phyloP scores from a whole-genome alignment of 2,113 vertebrate genomes.

The Clarias magur region DNA sequence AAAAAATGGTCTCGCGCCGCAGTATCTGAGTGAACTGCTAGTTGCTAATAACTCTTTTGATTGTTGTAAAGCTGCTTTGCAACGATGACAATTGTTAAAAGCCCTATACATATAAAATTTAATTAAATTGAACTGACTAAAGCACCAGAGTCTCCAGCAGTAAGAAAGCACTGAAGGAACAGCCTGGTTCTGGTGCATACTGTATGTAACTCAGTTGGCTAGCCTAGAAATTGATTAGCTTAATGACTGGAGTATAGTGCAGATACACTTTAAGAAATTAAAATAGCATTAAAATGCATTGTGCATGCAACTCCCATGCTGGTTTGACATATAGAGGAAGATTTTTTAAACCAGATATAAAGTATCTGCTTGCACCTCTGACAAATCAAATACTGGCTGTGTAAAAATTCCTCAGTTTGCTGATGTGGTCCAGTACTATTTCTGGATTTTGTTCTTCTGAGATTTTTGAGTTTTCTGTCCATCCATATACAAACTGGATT shows the following conservation, averaged over 20 bases:
- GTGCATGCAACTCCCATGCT: neutral
- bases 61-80: too few species aligned
- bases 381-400: neutral
- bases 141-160: constrained; percentile 7
- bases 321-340: neutral
- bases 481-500: neutral
- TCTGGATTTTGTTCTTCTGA: neutral
- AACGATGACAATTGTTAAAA: too few species aligned
- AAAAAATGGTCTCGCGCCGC: too few species aligned
- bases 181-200: too few species aligned
- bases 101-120: too few species aligned
- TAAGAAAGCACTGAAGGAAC: neutral
- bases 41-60: too few species aligned
- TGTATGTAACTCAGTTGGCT: too few species aligned
- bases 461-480: neutral
- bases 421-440: neutral
- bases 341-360: neutral
- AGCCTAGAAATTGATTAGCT: neutral
- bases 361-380: neutral
- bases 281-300: neutral
- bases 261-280: neutral
- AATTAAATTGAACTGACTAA: neutral
- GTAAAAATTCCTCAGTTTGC: neutral
- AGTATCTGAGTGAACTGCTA: too few species aligned
- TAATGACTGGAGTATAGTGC: neutral